A percentile compares a stretch with the other conserved stretches of the same genome.
Conservation (phyloP, 2,113 vertebrate species). For the Caracal caracal region DNA sequence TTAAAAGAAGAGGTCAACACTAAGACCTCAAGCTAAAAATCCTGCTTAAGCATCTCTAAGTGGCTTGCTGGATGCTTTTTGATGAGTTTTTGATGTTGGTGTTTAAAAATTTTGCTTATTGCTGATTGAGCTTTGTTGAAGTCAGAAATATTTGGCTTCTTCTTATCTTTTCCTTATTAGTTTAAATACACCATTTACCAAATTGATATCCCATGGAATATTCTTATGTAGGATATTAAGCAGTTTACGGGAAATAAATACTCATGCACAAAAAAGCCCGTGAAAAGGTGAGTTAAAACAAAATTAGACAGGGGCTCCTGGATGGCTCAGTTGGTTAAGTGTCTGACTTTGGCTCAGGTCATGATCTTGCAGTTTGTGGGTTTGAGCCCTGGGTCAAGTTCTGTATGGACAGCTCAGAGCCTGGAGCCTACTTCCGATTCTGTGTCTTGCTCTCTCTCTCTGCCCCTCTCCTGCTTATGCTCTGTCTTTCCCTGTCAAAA, state of each 20-base stretch:
- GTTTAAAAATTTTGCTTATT: not conserved
- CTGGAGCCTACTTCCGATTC: no score
- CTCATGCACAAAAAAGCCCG: not conserved
- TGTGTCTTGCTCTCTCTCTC: no score
- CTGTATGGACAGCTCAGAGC: no score
- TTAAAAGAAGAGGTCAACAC: not conserved
- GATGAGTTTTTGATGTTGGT: not conserved
- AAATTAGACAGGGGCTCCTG: not conserved
- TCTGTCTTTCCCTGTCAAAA: no score
- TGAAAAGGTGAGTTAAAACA: not conserved
- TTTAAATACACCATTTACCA: not conserved
- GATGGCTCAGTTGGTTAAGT: no score
- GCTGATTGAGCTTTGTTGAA: not conserved
- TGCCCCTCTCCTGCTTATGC: no score
- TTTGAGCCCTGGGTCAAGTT: no score
- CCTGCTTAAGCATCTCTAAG: not conserved
- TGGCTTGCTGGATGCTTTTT: not conserved
- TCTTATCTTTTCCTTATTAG: not conserved
- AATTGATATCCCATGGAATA: not conserved
- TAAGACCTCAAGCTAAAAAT: not conserved
- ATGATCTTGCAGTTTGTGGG: no score
- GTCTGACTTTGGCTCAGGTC: no score
- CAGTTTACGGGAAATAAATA: not conserved
- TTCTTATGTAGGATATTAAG: constrained; percentile 1
- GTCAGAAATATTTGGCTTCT: not conserved